Base-by-base conservation (phyloP, 1,140 invertebrate species). In the Arctopsyche grandis region DNA sequence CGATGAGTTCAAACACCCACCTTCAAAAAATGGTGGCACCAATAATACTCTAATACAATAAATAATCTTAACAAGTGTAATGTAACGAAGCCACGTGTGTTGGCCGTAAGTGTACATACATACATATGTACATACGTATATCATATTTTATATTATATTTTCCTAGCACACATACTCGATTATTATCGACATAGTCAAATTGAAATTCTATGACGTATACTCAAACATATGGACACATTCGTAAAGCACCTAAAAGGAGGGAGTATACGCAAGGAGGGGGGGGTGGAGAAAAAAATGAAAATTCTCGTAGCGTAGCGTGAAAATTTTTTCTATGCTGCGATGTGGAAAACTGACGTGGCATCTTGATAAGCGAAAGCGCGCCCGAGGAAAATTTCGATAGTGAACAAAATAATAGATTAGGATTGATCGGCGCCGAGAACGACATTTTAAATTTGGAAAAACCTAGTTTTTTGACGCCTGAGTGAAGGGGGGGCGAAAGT, bases 321-420 rank as follows among this genome's bases (percentile, higher is more conserved):
- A 52, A 52, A 52, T 52, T 52, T 52, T 52, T 52, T 52, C 48
- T 52, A 52, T 14, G 16, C 3, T 10, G 48, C 4, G 16, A 52
- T 12, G 48, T 16, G 48, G 48, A 52, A 52, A 24, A 66, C 14
- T 74, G 71, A 74, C 71, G 48, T 46, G 71, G 19, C 16, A 74
- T 74, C 71, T 52, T 29, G 71, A 74, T 74, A 74, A 70, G 69
- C 24, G 69, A 16, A 48, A 43, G 38, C 38, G 71, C 48, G 14
- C 38, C 5, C 43, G 24, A 14, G 16, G 24, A 66, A 66, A 26
- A 26, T 66, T 66, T 66, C 63, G 21, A 66, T 66, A 66, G 63
- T 26, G 63, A 22, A 66, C 22, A 22, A 66, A 66, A 66, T 66
- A 66, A 66, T 66, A 66, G 63, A 66, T 66, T 66, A 66, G 63